Base-by-base conservation (phyloP, 2,113 vertebrate species). In the Pampusana beccarii region DNA sequence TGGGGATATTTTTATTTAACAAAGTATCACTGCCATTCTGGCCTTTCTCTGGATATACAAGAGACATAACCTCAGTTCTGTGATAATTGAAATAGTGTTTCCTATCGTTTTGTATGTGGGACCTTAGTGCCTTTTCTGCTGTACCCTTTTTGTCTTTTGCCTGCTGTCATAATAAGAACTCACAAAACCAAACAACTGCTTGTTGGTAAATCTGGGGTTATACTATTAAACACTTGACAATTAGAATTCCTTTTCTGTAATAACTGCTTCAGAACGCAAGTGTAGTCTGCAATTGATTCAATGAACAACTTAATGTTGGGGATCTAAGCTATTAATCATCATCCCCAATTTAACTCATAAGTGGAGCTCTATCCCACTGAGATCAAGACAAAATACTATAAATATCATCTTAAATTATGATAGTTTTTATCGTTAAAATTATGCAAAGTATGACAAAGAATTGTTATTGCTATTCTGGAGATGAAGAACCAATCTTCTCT, bases 131-230 rank as follows among this genome's bases (percentile, higher is more conserved):
- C 8, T 67, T 92, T 94, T 62, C 12, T 91, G 33, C 19, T 69
- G 9, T 6, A 33, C 2, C 0, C 1, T 44, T 58, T 57, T 17
- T 48, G 4, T 3, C 1, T 84, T 84, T 80, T 40, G 2, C 13
- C 16, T 73, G 6, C 28, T 51, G 21, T 61, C n/a, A 50, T n/a
- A n/a, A n/a, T n/a, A n/a, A n/a, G n/a, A n/a, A n/a, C n/a, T n/a
- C n/a, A n/a, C n/a, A n/a, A n/a, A n/a, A n/a, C n/a, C n/a, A n/a
- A n/a, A n/a, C n/a, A n/a, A n/a, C n/a, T 53, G 13, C 6, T 21
- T 46, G 9, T n/a, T 80, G 9, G 53, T 71, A 72, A 72, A 46
- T 51, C 25, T 8, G 4, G 5, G 1, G 4, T 33, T 78, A 36
- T 20, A 51, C 11, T 58, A 69, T 16, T 31, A 80, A 84, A 50